phyloP scores from a whole-genome alignment of 2,113 vertebrate species.

The Craseonycteris thonglongyai region DNA sequence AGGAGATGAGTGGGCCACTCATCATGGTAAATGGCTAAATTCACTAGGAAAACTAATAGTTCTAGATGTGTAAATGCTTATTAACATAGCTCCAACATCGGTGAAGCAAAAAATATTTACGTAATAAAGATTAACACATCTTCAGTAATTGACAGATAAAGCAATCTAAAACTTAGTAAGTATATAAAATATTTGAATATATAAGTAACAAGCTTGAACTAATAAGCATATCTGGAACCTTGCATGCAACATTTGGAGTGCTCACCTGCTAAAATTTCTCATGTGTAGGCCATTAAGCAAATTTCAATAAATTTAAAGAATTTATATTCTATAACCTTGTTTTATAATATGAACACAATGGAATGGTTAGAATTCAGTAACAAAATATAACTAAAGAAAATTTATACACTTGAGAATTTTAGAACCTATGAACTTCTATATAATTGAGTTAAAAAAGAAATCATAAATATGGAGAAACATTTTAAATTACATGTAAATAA shows the following conservation, averaged over 20 bases:
- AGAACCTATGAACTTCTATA: not conserved
- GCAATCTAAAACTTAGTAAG: not conserved
- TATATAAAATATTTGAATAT: not conserved
- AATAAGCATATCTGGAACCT: not conserved
- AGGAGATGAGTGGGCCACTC: too few species aligned
- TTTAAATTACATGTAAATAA: not conserved
- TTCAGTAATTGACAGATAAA: not conserved
- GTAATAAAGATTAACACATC: not conserved
- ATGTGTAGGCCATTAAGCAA: not conserved
- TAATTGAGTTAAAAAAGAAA: not conserved
- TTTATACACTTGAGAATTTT: not conserved
- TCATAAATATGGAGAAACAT: not conserved
- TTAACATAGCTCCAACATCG: not conserved
- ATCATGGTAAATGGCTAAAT: not conserved
- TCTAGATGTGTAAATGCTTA: not conserved
- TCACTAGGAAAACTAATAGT: not conserved
- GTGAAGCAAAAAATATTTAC: not conserved
- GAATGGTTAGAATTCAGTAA: not conserved
- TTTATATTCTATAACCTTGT: not conserved
- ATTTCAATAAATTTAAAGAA: not conserved
- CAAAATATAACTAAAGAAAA: not conserved
- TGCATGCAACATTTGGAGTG: not conserved
- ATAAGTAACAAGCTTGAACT: not conserved
- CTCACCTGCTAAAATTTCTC: not conserved
- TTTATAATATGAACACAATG: not conserved